phyloP scores from a whole-genome alignment of 2,888 invertebrate genomes.

The Acrocyrtus sp. region DNA sequence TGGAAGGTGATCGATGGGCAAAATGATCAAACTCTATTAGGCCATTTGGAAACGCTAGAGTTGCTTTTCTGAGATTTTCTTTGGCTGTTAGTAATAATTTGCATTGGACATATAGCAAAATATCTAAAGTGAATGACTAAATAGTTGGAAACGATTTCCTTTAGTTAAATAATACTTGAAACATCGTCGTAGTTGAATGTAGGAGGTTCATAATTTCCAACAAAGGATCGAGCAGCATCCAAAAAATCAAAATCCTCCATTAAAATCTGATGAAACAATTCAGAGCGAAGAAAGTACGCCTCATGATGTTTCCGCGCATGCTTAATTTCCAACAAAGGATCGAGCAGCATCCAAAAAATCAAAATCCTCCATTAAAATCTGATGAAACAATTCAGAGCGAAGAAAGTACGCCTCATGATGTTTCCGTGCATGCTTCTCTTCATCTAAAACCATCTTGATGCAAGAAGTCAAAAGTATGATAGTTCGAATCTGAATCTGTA shows the following conservation, averaged over 20 bases:
- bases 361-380: slow-evolving; percentile 60
- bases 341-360: slow-evolving; percentile 60
- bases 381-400: slow-evolving; percentile 54
- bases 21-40: slow-evolving; percentile 55
- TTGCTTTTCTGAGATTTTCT: slow-evolving; percentile 26
- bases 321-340: slow-evolving; percentile 47
- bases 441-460: too few species aligned
- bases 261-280: slow-evolving; percentile 58
- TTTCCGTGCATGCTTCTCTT: too few species aligned
- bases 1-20: slow-evolving; percentile 39
- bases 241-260: slow-evolving; percentile 60
- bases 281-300: slow-evolving; percentile 36
- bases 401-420: too few species aligned
- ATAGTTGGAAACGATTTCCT: background rate
- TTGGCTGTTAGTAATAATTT: slow-evolving; percentile 11
- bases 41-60: slow-evolving; percentile 49
- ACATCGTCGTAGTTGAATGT: slow-evolving; percentile 51
- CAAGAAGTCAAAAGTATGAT: too few species aligned
- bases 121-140: background rate
- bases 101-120: background rate
- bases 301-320: too few species aligned
- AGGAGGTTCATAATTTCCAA: slow-evolving; percentile 56
- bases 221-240: slow-evolving; percentile 57
- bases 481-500: too few species aligned
- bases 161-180: slow-evolving; percentile 21